These are phyloP conservation scores for Hemibagrus wyckioides DNA, from an alignment of 2,113 vertebrate species.

Conservation along the genomic window DNA sequence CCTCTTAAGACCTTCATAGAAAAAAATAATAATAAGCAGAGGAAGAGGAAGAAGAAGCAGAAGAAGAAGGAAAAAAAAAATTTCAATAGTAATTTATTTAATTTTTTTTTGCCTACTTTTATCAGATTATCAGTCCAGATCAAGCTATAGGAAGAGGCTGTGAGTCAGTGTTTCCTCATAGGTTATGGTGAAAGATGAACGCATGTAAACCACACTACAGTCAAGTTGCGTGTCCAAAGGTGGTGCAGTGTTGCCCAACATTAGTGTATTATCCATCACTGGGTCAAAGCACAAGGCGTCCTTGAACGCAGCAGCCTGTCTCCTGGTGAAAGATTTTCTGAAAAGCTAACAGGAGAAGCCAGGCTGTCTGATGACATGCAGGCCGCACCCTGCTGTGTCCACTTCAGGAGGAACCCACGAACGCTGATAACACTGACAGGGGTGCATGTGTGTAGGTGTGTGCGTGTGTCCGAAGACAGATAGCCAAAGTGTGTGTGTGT, in stretches of 20 bases:
- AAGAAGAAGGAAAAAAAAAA: neutral
- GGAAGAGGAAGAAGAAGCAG: neutral
- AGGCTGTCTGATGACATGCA: constrained; percentile 52
- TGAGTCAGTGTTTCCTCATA: constrained; percentile 28
- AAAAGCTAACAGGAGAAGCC: constrained; percentile 65
- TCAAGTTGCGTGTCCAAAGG: constrained; percentile 30
- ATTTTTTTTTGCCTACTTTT: neutral
- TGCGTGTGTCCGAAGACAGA: constrained; percentile 12
- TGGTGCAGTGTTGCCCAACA: constrained; percentile 49
- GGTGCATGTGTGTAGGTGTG: constrained; percentile 35
- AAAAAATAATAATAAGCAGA: constrained; percentile 15
- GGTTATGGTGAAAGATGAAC: neutral
- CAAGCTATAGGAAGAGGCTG: neutral
- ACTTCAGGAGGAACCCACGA: constrained; percentile 60
- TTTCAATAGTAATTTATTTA: neutral
- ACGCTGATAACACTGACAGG: constrained; percentile 57
- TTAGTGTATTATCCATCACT: constrained; percentile 38
- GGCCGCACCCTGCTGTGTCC: constrained; percentile 67
- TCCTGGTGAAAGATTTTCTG: constrained; percentile 55
- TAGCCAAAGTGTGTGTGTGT: neutral
- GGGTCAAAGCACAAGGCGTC: constrained; percentile 47
- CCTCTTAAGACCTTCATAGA: neutral
- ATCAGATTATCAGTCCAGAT: neutral
- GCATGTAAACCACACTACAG: constrained; percentile 4
- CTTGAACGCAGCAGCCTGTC: constrained; percentile 44